A percentile compares a stretch with the other conserved stretches of the same genome.
Evolutionary conservation across 2,888 invertebrate genomes (phyloP).

Genomic region (Operophtera brumata): DNA sequence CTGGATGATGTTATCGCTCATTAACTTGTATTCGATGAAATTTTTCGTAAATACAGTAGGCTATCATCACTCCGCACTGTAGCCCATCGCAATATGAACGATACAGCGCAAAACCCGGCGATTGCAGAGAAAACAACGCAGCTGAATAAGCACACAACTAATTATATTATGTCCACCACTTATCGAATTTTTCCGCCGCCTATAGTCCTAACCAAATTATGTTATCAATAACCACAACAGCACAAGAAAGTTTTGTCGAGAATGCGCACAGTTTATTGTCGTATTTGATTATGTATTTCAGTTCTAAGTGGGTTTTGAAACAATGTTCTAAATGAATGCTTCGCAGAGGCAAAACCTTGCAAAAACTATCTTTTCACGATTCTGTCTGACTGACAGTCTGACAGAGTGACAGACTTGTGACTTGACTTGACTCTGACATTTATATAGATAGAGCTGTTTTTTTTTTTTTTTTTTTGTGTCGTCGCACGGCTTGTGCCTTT

Average conservation of each 20-base stretch:
- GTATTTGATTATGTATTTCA: constrained; percentile 22
- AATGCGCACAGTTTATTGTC: constrained; percentile 27
- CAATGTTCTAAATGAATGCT: constrained; percentile 41
- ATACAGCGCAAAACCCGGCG: constrained; percentile 13
- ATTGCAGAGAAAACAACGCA: constrained; percentile 20
- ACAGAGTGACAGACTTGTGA: too few species aligned
- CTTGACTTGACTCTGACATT: not conserved
- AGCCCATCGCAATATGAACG: constrained; percentile 7
- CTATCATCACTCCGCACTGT: constrained; percentile 3
- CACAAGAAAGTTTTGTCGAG: constrained; percentile 19
- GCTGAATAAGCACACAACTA: constrained; percentile 20
- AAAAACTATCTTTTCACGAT: constrained; percentile 37
- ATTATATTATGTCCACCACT: constrained; percentile 5
- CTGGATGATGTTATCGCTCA: constrained; percentile 15
- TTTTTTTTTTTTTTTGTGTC: too few species aligned
- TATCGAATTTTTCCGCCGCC: constrained; percentile 18
- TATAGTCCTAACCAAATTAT: constrained; percentile 21
- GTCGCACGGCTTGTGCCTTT: too few species aligned
- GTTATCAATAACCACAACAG: constrained; percentile 19
- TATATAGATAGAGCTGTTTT: too few species aligned
- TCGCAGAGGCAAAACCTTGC: constrained; percentile 41
- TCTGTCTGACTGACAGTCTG: constrained; percentile 22
- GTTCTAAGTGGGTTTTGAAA: constrained; percentile 27
- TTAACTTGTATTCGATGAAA: constrained; percentile 14
- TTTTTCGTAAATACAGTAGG: constrained; percentile 2